Percentiles rank a stretch among this genome's conserved stretches.
These are phyloP conservation scores for Tragopan temminckii DNA, from an alignment of 2,797 vertebrate species.

Conservation along the genomic window DNA sequence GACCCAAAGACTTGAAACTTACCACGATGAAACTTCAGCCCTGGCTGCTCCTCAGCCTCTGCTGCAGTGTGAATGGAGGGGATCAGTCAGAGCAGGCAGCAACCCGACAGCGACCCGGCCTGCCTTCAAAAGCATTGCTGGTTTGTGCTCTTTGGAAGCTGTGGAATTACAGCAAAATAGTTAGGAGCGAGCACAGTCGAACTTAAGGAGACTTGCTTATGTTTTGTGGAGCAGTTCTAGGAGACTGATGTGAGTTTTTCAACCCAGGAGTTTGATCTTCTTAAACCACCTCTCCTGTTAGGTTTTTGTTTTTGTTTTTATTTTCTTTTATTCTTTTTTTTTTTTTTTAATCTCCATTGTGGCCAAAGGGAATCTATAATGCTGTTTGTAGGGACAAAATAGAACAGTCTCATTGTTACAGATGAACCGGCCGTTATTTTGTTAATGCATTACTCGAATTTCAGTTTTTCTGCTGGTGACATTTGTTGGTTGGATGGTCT, in stretches of 20 bases:
- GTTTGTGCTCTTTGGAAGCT: background rate
- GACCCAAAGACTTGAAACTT: background rate
- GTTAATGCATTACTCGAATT: background rate
- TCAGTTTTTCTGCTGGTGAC: constrained; percentile 24
- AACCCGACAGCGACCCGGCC: background rate
- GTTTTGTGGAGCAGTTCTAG: background rate
- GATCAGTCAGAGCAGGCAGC: too few relatives aligned
- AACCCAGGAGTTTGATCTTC: background rate
- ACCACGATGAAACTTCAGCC: background rate
- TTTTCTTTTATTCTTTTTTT: too few relatives aligned
- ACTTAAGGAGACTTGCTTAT: background rate
- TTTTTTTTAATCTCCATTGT: background rate
- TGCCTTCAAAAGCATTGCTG: background rate
- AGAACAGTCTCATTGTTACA: background rate
- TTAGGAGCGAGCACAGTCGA: background rate
- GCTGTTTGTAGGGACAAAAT: background rate
- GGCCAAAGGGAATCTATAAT: background rate
- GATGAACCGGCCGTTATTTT: background rate
- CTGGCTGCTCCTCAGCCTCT: background rate
- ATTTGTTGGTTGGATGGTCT: constrained; percentile 33
- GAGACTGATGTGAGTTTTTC: background rate
- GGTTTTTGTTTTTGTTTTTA: too few relatives aligned
- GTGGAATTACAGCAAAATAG: background rate
- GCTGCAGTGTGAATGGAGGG: rapidly evolving
- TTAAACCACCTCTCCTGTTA: background rate